Evolutionary conservation across 2,113 vertebrate genomes (phyloP).

Genomic region (Miniopterus natalensis): DNA sequence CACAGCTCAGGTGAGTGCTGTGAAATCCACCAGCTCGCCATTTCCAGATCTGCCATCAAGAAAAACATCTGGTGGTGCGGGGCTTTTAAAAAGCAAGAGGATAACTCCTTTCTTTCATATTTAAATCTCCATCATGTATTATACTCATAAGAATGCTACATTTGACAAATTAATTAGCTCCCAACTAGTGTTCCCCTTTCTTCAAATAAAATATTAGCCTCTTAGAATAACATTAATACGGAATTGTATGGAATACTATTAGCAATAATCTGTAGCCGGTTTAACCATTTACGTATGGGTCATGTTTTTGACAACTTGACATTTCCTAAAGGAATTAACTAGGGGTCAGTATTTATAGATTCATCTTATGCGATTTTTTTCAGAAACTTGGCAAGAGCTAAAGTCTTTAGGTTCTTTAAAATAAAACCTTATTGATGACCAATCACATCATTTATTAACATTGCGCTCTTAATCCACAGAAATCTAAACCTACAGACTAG

Average conservation of each 20-base stretch:
- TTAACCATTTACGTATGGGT: not conserved
- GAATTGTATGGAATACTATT: not conserved
- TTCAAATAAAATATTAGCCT: slow-evolving; percentile 50
- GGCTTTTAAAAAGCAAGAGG: slow-evolving; percentile 21
- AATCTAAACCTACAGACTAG: slow-evolving; percentile 62
- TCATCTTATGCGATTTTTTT: not conserved
- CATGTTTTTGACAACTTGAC: not conserved
- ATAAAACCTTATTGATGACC: slow-evolving; percentile 75
- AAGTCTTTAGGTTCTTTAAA: slow-evolving; percentile 85
- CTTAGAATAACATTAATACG: slow-evolving; percentile 25
- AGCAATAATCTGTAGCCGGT: not conserved
- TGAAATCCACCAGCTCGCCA: not conserved
- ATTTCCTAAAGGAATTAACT: not conserved
- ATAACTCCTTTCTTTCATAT: slow-evolving; percentile 33
- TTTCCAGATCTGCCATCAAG: not conserved
- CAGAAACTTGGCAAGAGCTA: slow-evolving; percentile 78
- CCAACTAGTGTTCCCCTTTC: slow-evolving; percentile 44
- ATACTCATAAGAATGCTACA: slow-evolving; percentile 22
- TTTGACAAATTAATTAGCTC: slow-evolving; percentile 67
- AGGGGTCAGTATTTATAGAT: not conserved
- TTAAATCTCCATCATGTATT: slow-evolving; percentile 44
- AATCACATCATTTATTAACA: slow-evolving; percentile 80
- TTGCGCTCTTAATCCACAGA: slow-evolving; percentile 83
- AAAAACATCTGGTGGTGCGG: not conserved
- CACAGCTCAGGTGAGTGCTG: not conserved